A percentile compares a stretch with the other conserved stretches of the same genome.
Conservation (phyloP, 1,140 invertebrate genomes). For the Scaptomyza montana region DNA sequence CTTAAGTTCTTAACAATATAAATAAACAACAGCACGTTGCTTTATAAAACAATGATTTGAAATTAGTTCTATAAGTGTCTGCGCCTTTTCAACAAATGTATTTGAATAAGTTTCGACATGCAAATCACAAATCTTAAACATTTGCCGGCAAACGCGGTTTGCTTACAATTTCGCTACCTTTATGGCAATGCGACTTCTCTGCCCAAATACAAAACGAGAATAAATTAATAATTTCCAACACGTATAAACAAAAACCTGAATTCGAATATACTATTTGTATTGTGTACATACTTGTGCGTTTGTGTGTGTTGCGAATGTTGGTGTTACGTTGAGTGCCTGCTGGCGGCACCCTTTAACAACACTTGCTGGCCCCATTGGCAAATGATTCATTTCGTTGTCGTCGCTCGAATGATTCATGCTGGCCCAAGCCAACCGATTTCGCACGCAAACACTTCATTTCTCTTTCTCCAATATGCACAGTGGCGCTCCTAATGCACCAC, state of each 20-base stretch:
- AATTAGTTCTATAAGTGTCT: constrained; percentile 34
- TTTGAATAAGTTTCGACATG: constrained; percentile 41
- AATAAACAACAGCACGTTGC: constrained; percentile 1
- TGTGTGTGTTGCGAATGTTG: neutral
- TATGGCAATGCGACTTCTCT: neutral
- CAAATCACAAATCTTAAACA: constrained; percentile 42
- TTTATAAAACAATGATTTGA: constrained; percentile 27
- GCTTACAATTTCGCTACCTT: constrained; percentile 23
- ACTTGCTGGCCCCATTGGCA: constrained; percentile 13
- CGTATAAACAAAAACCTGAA: constrained; percentile 45
- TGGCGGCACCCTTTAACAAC: constrained; percentile 24
- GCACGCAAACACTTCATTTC: constrained; percentile 60
- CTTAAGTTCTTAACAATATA: constrained; percentile 41
- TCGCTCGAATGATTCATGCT: constrained; percentile 64
- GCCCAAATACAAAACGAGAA: constrained; percentile 41
- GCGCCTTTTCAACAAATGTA: constrained; percentile 17
- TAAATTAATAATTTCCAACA: constrained; percentile 68
- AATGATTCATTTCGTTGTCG: constrained; percentile 67
- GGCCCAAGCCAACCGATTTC: constrained; percentile 35
- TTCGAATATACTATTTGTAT: neutral
- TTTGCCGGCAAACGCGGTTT: constrained; percentile 34
- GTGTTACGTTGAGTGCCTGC: constrained; percentile 31
- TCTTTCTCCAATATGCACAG: constrained; percentile 22
- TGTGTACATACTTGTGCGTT: neutral
- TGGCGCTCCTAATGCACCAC: constrained; percentile 47